These are phyloP conservation scores for Hyphantria cunea DNA, from an alignment of 1,140 invertebrate genomes.

Conservation along the genomic window DNA sequence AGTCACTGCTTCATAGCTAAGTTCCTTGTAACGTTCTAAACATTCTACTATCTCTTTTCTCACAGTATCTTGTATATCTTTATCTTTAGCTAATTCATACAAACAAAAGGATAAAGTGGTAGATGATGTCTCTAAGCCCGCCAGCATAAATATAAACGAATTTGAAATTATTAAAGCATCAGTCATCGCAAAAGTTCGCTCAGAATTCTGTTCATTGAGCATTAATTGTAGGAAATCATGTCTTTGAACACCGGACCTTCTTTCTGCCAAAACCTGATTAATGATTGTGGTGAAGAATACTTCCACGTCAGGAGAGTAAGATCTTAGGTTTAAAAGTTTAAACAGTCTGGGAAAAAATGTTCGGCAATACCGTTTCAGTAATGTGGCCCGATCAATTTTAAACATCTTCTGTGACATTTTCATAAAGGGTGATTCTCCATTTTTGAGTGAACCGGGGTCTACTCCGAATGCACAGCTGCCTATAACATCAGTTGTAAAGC, in stretches of 20 bases:
- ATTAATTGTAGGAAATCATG: constrained; percentile 72
- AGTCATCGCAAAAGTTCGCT: constrained; percentile 65
- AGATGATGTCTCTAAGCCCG: constrained; percentile 84
- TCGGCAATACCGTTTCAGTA: constrained; percentile 71
- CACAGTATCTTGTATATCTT: constrained; percentile 81
- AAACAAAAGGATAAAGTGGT: constrained; percentile 80
- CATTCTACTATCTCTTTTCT: constrained; percentile 78
- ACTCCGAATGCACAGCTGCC: constrained; percentile 76
- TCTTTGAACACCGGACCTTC: constrained; percentile 55
- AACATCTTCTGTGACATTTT: constrained; percentile 75
- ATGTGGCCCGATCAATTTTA: constrained; percentile 54
- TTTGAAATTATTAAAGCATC: constrained; percentile 78
- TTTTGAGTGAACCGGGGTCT: constrained; percentile 63
- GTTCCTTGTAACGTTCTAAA: constrained; percentile 48
- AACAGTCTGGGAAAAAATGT: constrained; percentile 69
- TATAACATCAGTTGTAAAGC: constrained; percentile 74
- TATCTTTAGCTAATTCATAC: constrained; percentile 82
- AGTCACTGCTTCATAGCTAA: constrained; percentile 69
- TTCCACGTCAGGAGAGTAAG: constrained; percentile 65
- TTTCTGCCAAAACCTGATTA: constrained; percentile 63
- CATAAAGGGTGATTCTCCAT: constrained; percentile 67
- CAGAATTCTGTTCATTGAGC: constrained; percentile 67
- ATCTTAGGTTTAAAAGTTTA: constrained; percentile 67
- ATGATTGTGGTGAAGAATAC: constrained; percentile 68
- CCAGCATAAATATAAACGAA: constrained; percentile 82